Conservation (phyloP, 2,797 vertebrate species). For the Poecilia gillii region DNA sequence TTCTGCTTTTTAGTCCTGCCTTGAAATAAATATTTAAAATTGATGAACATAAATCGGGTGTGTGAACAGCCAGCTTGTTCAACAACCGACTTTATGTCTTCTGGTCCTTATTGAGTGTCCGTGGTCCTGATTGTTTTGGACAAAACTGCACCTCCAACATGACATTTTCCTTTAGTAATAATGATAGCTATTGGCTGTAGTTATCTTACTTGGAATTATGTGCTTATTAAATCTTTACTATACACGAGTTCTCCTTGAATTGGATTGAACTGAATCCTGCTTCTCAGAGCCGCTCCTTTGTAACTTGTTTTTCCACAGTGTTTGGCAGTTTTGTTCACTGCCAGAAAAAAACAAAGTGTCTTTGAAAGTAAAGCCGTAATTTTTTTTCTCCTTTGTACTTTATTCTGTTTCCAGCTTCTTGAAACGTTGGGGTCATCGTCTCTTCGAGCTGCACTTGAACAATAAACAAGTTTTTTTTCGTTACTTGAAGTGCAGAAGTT, state of each 20-base stretch:
- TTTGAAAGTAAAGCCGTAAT: background rate
- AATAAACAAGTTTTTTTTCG: background rate
- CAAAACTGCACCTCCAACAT: background rate
- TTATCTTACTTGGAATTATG: background rate
- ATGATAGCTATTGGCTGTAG: background rate
- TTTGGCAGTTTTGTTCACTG: background rate
- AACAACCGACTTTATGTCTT: background rate
- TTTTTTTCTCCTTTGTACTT: background rate
- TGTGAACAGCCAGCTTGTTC: background rate
- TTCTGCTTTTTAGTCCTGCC: too few species aligned
- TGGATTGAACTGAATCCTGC: background rate
- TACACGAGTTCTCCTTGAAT: background rate
- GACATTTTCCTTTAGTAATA: background rate
- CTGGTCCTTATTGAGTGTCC: background rate
- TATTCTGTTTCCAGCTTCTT: background rate
- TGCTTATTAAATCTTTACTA: background rate
- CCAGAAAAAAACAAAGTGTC: background rate
- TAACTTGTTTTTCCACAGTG: background rate
- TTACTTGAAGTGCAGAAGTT: slow-evolving; percentile 22
- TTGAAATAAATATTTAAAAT: too few species aligned
- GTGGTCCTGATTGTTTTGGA: background rate
- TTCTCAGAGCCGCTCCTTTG: background rate
- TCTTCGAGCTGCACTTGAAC: background rate
- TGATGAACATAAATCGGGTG: background rate
- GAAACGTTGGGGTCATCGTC: background rate